These are phyloP conservation scores for Aurelia aurita complex sp. Pacific DNA, from an alignment of 30 jellyfish, hydroid and myxozoan genomes.

Conservation along the genomic window DNA sequence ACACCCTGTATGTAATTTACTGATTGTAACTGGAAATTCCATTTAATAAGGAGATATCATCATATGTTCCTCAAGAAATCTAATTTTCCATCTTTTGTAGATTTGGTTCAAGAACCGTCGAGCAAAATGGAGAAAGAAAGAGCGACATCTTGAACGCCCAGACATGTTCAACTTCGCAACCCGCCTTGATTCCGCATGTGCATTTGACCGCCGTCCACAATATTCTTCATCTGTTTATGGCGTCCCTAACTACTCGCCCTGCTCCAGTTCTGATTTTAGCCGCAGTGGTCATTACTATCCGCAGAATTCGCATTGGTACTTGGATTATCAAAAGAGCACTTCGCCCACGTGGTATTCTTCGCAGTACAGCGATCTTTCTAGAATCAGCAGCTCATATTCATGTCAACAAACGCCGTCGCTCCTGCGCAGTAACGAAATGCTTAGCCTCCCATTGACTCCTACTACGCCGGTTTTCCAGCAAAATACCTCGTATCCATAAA, in stretches of 20 bases:
- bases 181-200: slow-evolving; percentile 85
- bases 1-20: too few relatives aligned
- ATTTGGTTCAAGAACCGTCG: slow-evolving; percentile 97
- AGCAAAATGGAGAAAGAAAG: slow-evolving; percentile 97
- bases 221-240: slow-evolving; percentile 79
- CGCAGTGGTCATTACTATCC: slow-evolving; percentile 76
- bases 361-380: slow-evolving; percentile 67
- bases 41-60: too few relatives aligned
- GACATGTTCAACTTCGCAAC: slow-evolving; percentile 83
- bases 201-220: slow-evolving; percentile 84
- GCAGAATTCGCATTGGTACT: slow-evolving; percentile 82
- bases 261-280: slow-evolving; percentile 70
- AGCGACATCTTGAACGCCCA: slow-evolving; percentile 96
- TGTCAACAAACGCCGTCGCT: slow-evolving; percentile 69
- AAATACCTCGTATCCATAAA: slow-evolving; percentile 63
- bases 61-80: background rate
- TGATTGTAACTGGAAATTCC: too few relatives aligned
- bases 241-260: slow-evolving; percentile 69
- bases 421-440: slow-evolving; percentile 73
- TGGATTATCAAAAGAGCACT: slow-evolving; percentile 78
- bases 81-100: slow-evolving; percentile 15
- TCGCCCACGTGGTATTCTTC: slow-evolving; percentile 85
- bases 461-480: slow-evolving; percentile 76
- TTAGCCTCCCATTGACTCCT: slow-evolving; percentile 78
- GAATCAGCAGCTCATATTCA: slow-evolving; percentile 72